Evolutionary conservation across 37 sponge, comb jelly and placozoan genomes (phyloP), one percentile per base, ranked within the genome.

Genomic region (Beroe forskalii): DNA sequence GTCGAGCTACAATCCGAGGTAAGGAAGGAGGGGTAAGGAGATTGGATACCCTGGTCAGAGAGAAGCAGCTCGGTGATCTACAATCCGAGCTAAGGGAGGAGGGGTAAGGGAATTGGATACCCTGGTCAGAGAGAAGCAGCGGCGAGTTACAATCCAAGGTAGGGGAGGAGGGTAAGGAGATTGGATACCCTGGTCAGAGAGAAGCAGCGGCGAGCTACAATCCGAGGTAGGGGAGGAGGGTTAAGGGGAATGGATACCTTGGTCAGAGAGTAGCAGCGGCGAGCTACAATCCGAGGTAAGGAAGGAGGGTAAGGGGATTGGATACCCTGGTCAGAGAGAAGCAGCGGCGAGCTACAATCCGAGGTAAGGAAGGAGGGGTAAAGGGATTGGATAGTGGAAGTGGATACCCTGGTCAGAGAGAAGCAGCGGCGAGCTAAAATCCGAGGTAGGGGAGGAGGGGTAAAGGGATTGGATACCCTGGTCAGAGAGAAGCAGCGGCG

Each of bases 51-150:
- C 94, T 95, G 22, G 94, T 76, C 69, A 69, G 90, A 28, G 92
- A 97, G 67, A 93, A 94, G 22, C 64, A 90, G 41, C n/a, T n/a
- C 67, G 35, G 19, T 22, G 67, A 67, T 36, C 67, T 19, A 33
- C 67, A 60, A 32, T 64, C n/a, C 62, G 64, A 27, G 90, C 32
- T 89, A 75, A n/a, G n/a, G n/a, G n/a, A n/a, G n/a, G n/a, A n/a
- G n/a, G n/a, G n/a, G n/a, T n/a, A n/a, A n/a, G n/a, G n/a, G 98
- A 96, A 1, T 96, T 97, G 24, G 92, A 97, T 80, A 92, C 93
- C 62, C 94, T 95, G 22, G 94, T 76, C 69, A 69, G 90, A 28
- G 92, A 97, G 67, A 93, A 94, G 22, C 64, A 90, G 41, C 67
- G 35, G 19, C 39, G 67, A 67, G 67, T 33, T 19, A 33, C 67